phyloP scores from a whole-genome alignment of 2,888 invertebrate species.

The Unio pictorum region DNA sequence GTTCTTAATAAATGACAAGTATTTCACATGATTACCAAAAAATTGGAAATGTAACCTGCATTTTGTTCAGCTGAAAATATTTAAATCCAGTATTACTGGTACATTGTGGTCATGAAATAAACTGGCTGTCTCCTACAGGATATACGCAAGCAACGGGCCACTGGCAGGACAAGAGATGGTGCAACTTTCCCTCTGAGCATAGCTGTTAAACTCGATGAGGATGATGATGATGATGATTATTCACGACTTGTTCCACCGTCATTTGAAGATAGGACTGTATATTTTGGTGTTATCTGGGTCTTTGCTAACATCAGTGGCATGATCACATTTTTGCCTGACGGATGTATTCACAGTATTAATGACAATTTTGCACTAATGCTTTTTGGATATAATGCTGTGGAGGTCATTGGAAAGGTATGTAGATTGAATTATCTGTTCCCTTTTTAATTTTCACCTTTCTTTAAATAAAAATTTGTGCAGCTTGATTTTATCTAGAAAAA shows the following conservation, averaged over 20 bases:
- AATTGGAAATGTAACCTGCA: too few species aligned
- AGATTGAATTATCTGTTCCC: background rate
- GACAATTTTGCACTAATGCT: slow-evolving; percentile 80
- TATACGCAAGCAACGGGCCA: slow-evolving; percentile 78
- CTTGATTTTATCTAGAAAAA: background rate
- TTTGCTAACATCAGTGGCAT: slow-evolving; percentile 79
- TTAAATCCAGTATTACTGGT: background rate
- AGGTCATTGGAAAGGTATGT: slow-evolving; percentile 75
- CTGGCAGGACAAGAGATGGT: slow-evolving; percentile 79
- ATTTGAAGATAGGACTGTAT: slow-evolving; percentile 29
- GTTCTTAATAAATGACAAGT: too few species aligned
- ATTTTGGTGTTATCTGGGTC: slow-evolving; percentile 68
- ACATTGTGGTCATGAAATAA: too few species aligned
- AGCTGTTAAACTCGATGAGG: slow-evolving; percentile 38
- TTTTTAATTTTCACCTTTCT: background rate
- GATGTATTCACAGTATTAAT: slow-evolving; percentile 79
- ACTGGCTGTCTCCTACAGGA: slow-evolving; percentile 49
- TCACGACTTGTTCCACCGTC: background rate
- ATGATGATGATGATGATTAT: slow-evolving; percentile 25
- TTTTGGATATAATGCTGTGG: slow-evolving; percentile 78
- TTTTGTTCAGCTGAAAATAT: too few species aligned
- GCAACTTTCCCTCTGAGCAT: slow-evolving; percentile 77
- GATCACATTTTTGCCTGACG: slow-evolving; percentile 77
- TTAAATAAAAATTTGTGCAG: background rate
- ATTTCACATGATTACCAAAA: too few species aligned